phyloP scores from a whole-genome alignment of 1,140 invertebrate species.

The Pogonus chalceus region DNA sequence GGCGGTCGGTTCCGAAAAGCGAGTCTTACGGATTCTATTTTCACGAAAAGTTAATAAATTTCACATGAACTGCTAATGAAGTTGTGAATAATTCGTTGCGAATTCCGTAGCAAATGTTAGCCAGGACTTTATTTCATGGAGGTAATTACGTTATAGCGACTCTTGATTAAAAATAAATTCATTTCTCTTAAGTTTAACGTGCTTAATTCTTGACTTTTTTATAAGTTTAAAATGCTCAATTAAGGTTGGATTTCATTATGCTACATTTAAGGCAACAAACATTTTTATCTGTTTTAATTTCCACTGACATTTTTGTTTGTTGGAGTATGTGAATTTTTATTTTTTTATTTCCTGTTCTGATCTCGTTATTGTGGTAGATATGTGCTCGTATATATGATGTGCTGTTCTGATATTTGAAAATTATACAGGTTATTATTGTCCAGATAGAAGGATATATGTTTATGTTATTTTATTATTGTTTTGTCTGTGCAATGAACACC shows the following conservation, averaged over 20 bases:
- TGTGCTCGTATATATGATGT: background rate
- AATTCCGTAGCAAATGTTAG: background rate
- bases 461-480: too few species aligned
- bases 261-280: background rate
- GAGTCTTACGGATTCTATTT: background rate
- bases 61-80: constrained; percentile 7
- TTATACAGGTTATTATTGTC: background rate
- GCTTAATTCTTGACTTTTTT: background rate
- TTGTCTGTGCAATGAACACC: background rate
- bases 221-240: background rate
- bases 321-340: background rate
- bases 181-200: background rate
- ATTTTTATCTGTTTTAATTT: too few species aligned
- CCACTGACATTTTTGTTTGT: background rate
- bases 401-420: background rate
- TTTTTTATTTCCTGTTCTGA: too few species aligned
- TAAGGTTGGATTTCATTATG: background rate
- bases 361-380: too few species aligned
- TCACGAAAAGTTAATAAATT: constrained; percentile 3
- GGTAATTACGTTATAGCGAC: constrained; percentile 2
- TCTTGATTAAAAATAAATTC: background rate
- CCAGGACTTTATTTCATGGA: background rate
- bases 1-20: too few species aligned
- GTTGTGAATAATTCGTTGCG: background rate
- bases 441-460: too few species aligned